Evolutionary conservation across 2,113 vertebrate species (phyloP), one percentile per base, ranked within the genome.

Genomic region (Pelmatolapia mariae): DNA sequence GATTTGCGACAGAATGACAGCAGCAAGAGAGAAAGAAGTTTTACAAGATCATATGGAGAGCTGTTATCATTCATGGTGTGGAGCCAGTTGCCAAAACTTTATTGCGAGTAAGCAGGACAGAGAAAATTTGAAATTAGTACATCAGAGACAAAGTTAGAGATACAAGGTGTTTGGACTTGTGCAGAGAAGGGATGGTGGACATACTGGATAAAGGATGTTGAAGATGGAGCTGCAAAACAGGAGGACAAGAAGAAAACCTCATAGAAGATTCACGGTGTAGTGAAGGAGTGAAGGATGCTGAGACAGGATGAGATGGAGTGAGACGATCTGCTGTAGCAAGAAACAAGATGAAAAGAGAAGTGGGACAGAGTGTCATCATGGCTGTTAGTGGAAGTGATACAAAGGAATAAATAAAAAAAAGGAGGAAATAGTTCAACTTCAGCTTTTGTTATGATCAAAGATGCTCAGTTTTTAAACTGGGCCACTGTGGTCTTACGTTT

Each of bases 91-190:
- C 61, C 4, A 66, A 63, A 63, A 0, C 59, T 2, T 36, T 7
- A 63, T 36, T 63, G 0, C 0, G 1, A 33, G 10, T 36, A 33
- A 63, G 18, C 6, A 63, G 61, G 36, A 66, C 29, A 36, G 33
- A 63, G 16, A 11, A 11, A 63, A 19, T 66, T 38, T 11, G 18
- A 66, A 66, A 66, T 38, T 0, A 66, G 31, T 38, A 66, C 61
- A 66, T 36, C 18, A n/a, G 31, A 1, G 31, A 38, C 61, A 38
- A 66, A 3, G 61, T 38, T 66, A 66, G 31, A 66, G 61, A 38
- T 5, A 38, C 10, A 36, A 66, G 31, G 61, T 0, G 6, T n/a
- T 5, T 38, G 31, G 61, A 66, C 10, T 3, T n/a, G 31, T 0
- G 61, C 31, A 66, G 61, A 66, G 61, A 12, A 38, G 61, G 19